Conservation (phyloP, 1,140 invertebrate genomes). For the Papilio xuthus region DNA sequence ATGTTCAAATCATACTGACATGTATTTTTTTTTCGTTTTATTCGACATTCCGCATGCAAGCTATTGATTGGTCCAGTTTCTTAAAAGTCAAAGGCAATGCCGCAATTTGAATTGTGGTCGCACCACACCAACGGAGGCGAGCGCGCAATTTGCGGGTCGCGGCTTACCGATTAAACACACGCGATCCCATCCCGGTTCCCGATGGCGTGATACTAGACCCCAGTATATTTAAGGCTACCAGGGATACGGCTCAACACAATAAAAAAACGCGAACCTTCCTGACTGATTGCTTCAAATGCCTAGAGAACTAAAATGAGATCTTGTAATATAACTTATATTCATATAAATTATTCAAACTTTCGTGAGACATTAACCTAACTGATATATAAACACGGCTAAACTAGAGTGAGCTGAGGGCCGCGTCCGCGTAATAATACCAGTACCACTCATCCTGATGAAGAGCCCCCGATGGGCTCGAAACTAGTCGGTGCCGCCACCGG, state of each 20-base stretch:
- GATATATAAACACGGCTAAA: too few species aligned
- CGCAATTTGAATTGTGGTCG: conserved; percentile 33
- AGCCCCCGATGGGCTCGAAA: too few species aligned
- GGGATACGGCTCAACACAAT: not conserved
- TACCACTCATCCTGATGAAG: too few species aligned
- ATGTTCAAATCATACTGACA: not conserved
- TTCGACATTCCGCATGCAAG: too few species aligned
- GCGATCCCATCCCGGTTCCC: conserved; percentile 38
- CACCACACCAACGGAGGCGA: conserved; percentile 27
- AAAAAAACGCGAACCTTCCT: not conserved
- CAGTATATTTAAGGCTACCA: not conserved
- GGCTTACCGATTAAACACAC: conserved; percentile 48
- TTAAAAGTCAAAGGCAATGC: not conserved
- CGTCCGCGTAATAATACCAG: too few species aligned
- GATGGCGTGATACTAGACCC: conserved; percentile 26
- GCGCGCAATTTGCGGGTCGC: conserved; percentile 48
- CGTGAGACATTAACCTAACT: too few species aligned
- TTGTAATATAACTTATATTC: too few species aligned
- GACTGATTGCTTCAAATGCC: too few species aligned
- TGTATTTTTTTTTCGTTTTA: not conserved
- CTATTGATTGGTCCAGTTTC: not conserved
- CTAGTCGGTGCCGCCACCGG: too few species aligned
- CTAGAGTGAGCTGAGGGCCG: too few species aligned
- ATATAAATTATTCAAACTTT: too few species aligned
- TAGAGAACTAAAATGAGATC: too few species aligned